Percentiles rank a stretch among this genome's conserved stretches.
phyloP scores from a whole-genome alignment of 1,140 invertebrate species.

The Patella vulgata region DNA sequence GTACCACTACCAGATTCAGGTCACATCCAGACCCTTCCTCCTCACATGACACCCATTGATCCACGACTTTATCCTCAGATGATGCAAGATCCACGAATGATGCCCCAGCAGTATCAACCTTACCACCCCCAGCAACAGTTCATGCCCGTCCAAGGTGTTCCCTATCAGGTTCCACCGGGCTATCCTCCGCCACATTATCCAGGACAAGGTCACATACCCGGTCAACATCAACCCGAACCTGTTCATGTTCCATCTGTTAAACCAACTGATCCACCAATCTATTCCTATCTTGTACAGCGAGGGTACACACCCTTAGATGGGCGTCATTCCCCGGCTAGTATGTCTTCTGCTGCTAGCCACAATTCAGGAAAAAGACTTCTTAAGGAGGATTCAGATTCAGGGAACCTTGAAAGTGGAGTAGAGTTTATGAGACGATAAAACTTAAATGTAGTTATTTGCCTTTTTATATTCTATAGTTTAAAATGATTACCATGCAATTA shows the following conservation, averaged over 20 bases:
- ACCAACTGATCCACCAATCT: conserved; percentile 40
- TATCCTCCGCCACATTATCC: conserved; percentile 5
- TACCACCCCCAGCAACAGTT: conserved; percentile 15
- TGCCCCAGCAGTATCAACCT: conserved; percentile 16
- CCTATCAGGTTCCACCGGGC: conserved; percentile 3
- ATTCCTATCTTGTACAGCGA: conserved; percentile 47
- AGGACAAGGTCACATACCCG: conserved; percentile 17
- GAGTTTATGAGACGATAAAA: conserved; percentile 42
- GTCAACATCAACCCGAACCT: conserved; percentile 6
- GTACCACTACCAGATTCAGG: conserved; percentile 17
- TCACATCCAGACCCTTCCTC: conserved; percentile 3
- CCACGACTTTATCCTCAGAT: conserved; percentile 15
- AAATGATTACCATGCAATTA: no score
- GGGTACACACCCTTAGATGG: conserved; percentile 41
- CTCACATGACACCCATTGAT: conserved; percentile 2
- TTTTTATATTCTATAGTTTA: no score
- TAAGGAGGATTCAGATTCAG: conserved; percentile 28
- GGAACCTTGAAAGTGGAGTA: conserved; percentile 30
- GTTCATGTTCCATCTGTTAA: conserved; percentile 9
- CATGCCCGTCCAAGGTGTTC: conserved; percentile 14
- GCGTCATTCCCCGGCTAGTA: conserved; percentile 21
- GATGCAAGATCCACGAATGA: conserved; percentile 12
- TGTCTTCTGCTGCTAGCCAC: conserved; percentile 9
- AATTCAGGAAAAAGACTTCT: conserved; percentile 13
- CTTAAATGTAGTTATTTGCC: no score